phyloP scores from a whole-genome alignment of 64 coral and sea anemone genomes.

The Porites australiensis region DNA sequence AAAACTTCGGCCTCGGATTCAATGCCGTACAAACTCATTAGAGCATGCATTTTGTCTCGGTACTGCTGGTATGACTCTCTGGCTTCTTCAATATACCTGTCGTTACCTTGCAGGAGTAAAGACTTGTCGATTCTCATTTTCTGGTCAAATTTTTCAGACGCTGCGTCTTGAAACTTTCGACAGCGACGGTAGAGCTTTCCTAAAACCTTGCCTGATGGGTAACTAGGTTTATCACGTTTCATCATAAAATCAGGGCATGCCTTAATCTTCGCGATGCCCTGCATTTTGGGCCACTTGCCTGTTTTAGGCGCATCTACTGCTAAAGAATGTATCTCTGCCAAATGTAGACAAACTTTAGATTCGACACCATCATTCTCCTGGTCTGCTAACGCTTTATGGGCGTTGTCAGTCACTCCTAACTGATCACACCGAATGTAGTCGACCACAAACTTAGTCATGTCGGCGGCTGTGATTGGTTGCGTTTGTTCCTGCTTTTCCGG shows the following conservation, averaged over 20 bases:
- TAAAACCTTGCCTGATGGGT: conserved; percentile 83
- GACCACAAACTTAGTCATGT: conserved; percentile 91
- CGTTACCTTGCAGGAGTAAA: conserved; percentile 76
- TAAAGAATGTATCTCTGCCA: conserved; percentile 84
- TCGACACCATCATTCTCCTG: conserved; percentile 68
- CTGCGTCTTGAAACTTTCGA: conserved; percentile 78
- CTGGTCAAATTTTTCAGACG: conserved; percentile 25
- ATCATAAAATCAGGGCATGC: conserved; percentile 97
- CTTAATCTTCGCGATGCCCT: not conserved
- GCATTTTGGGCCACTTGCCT: conserved; percentile 69
- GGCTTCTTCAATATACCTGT: conserved; percentile 37
- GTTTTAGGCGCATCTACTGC: conserved; percentile 97
- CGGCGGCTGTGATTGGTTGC: conserved; percentile 67
- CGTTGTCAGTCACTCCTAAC: conserved; percentile 94
- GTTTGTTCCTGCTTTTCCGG: conserved; percentile 48
- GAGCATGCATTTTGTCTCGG: conserved; percentile 40
- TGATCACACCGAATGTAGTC: conserved; percentile 92
- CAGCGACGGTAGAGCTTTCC: conserved; percentile 96
- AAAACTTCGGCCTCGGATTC: conserved; percentile 87
- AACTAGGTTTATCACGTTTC: conserved; percentile 91
- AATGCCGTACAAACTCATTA: conserved; percentile 93
- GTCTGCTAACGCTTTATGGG: conserved; percentile 94
- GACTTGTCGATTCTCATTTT: conserved; percentile 57
- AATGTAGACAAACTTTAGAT: conserved; percentile 77
- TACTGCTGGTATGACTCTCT: conserved; percentile 34